Conservation (phyloP, 2,888 invertebrate species). For the Spodoptera exigua region DNA sequence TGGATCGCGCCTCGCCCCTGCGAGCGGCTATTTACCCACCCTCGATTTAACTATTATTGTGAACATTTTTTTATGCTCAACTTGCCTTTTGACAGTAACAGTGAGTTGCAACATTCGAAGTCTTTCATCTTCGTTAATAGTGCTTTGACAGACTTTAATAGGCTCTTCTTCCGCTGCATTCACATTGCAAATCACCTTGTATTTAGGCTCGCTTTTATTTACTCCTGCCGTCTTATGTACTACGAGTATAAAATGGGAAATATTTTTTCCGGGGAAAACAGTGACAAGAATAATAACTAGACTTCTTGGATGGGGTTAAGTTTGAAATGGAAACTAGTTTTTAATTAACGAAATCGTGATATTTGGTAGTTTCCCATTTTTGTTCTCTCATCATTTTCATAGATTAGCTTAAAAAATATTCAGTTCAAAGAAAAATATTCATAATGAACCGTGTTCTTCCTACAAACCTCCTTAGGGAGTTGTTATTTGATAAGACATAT, state of each 20-base stretch:
- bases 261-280: neutral
- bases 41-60: slow-evolving; percentile 88
- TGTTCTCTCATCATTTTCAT: too few species aligned
- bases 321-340: too few species aligned
- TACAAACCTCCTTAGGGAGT: too few species aligned
- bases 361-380: too few species aligned
- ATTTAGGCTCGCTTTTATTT: slow-evolving; percentile 13
- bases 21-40: slow-evolving; percentile 81
- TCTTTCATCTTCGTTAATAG: slow-evolving; percentile 70
- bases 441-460: too few species aligned
- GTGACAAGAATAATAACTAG: too few species aligned
- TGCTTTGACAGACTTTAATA: slow-evolving; percentile 69
- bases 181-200: slow-evolving; percentile 38
- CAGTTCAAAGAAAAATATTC: too few species aligned
- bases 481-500: too few species aligned
- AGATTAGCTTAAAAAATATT: too few species aligned
- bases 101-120: slow-evolving; percentile 62
- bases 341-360: too few species aligned
- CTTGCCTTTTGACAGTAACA: slow-evolving; percentile 72
- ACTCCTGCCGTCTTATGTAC: neutral
- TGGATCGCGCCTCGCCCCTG: slow-evolving; percentile 83
- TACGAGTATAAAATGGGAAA: neutral
- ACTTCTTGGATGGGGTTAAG: too few species aligned
- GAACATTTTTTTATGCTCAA: slow-evolving; percentile 79
- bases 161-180: slow-evolving; percentile 54